These are phyloP conservation scores for Thereva nobilitata DNA, from an alignment of 2,888 invertebrate species.

Conservation along the genomic window DNA sequence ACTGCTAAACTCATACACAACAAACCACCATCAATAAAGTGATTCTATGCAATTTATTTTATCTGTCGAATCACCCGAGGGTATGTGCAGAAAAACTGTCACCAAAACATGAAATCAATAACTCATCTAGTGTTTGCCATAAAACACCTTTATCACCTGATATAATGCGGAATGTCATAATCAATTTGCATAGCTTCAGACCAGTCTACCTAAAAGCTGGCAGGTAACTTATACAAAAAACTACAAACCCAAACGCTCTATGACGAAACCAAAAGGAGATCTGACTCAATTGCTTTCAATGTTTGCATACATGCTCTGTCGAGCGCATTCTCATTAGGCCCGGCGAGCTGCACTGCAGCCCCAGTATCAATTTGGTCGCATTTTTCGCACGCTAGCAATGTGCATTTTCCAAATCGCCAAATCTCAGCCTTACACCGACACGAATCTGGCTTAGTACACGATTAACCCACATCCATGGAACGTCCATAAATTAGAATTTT, in stretches of 20 bases:
- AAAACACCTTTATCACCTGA: constrained; percentile 33
- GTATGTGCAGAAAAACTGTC: neutral
- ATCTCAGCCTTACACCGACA: constrained; percentile 28
- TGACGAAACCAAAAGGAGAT: constrained; percentile 24
- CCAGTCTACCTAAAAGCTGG: constrained; percentile 20
- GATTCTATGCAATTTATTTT: no score
- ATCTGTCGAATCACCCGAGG: no score
- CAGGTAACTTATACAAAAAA: constrained; percentile 15
- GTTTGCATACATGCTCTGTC: neutral
- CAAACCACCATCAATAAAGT: no score
- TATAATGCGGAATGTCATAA: constrained; percentile 31
- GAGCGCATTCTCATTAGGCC: constrained; percentile 1
- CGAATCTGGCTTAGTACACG: constrained; percentile 57
- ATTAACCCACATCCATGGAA: constrained; percentile 59
- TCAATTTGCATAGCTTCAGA: constrained; percentile 34
- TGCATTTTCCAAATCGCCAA: constrained; percentile 34
- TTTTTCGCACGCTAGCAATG: constrained; percentile 19
- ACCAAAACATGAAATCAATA: constrained; percentile 13
- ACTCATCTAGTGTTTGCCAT: constrained; percentile 36
- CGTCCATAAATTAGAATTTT: constrained; percentile 55
- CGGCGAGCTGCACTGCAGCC: constrained; percentile 3
- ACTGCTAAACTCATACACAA: no score
- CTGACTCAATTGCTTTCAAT: neutral
- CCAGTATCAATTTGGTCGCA: constrained; percentile 10
- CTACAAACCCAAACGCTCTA: constrained; percentile 6